Conservation (phyloP, 2,888 invertebrate species). For the Cosmorhoe ocellata region DNA sequence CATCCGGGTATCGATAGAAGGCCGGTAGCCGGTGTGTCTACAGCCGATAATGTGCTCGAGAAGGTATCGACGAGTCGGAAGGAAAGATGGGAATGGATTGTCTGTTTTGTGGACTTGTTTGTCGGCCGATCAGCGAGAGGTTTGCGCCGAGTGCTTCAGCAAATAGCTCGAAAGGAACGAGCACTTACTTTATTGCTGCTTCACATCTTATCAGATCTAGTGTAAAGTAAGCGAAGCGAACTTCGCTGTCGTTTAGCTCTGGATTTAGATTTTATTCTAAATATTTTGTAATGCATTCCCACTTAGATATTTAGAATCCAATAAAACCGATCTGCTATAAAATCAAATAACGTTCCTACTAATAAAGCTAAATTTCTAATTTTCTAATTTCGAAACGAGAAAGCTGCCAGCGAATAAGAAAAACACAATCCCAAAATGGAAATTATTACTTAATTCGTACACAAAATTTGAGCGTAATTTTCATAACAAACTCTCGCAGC, state of each 20-base stretch:
- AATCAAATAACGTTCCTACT: neutral
- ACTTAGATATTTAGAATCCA: too few relatives aligned
- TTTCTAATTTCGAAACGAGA: conserved; percentile 11
- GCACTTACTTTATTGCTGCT: conserved; percentile 7
- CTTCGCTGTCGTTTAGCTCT: too few relatives aligned
- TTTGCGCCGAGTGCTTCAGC: conserved; percentile 5
- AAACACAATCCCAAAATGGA: conserved; percentile 23
- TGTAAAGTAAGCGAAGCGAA: too few relatives aligned
- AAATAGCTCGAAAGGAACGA: conserved; percentile 13
- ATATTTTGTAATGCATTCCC: too few relatives aligned
- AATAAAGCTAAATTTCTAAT: conserved; percentile 13
- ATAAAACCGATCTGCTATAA: neutral
- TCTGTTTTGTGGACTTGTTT: conserved; percentile 21
- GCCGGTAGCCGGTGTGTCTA: conserved; percentile 14
- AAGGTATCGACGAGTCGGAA: conserved; percentile 24
- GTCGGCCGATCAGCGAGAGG: conserved; percentile 7
- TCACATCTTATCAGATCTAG: neutral
- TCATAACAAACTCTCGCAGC: conserved; percentile 34
- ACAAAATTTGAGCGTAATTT: conserved; percentile 33
- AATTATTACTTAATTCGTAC: conserved; percentile 29
- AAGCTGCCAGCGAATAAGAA: conserved; percentile 4
- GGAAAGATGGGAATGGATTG: conserved; percentile 21
- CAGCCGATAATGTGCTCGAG: conserved; percentile 23
- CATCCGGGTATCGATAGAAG: conserved; percentile 4
- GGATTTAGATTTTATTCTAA: too few relatives aligned